Conservation (phyloP, 1,140 invertebrate species). For the Leucophenga varia region DNA sequence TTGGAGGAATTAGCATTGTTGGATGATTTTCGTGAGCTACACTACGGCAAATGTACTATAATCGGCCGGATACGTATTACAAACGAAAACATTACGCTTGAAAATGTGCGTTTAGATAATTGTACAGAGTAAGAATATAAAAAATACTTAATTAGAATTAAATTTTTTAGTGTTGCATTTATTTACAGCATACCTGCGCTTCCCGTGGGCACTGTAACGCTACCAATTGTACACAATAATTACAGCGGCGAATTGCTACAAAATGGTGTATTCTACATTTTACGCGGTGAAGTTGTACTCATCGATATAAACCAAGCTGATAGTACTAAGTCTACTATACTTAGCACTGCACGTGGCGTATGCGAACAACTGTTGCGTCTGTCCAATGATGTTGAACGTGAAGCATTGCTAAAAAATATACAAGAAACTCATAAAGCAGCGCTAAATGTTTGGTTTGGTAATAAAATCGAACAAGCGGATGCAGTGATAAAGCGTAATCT, state of each 20-base stretch:
- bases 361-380: conserved; percentile 15
- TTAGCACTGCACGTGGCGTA: conserved; percentile 17
- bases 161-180: neutral
- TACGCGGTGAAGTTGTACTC: conserved; percentile 38
- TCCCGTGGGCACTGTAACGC: conserved; percentile 25
- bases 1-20: conserved; percentile 39
- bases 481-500: conserved; percentile 27
- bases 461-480: conserved; percentile 18
- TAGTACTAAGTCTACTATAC: conserved; percentile 3
- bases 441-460: conserved; percentile 25
- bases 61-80: conserved; percentile 27
- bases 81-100: conserved; percentile 16
- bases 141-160: neutral
- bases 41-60: conserved; percentile 39
- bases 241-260: conserved; percentile 8
- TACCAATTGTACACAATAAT: conserved; percentile 25
- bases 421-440: conserved; percentile 26
- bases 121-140: conserved; percentile 26
- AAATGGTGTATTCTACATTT: conserved; percentile 27
- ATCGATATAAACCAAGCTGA: conserved; percentile 22
- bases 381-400: neutral
- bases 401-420: conserved; percentile 13
- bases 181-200: conserved; percentile 20
- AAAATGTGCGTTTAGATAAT: conserved; percentile 31
- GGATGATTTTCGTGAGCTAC: conserved; percentile 23